A percentile compares a stretch with the other conserved stretches of the same genome.
Conservation (phyloP, 1,140 invertebrate species). For the Nomia melanderi region DNA sequence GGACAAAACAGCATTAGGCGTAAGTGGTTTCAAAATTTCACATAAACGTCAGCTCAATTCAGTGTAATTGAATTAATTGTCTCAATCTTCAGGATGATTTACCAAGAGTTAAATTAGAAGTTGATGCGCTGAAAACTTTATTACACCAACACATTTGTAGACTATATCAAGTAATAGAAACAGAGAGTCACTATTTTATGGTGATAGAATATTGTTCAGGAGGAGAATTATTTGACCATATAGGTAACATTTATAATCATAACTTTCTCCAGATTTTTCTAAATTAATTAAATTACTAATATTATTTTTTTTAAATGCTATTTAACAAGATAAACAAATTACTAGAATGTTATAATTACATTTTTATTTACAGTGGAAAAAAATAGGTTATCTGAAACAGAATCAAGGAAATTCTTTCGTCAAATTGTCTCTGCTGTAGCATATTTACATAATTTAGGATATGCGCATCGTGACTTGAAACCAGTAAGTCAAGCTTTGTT, state of each 20-base stretch:
- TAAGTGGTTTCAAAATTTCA: constrained; percentile 76
- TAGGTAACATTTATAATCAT: constrained; percentile 79
- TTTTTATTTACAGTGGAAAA: constrained; percentile 83
- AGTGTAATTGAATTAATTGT: not conserved
- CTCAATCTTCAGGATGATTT: constrained; percentile 85
- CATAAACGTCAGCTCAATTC: not conserved
- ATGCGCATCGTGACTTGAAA: constrained; percentile 91
- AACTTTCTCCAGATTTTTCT: constrained; percentile 11
- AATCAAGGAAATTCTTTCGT: constrained; percentile 88
- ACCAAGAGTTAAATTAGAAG: constrained; percentile 88
- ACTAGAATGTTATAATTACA: not conserved
- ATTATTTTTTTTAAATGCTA: too few species aligned
- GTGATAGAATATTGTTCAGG: constrained; percentile 92
- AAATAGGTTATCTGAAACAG: constrained; percentile 86
- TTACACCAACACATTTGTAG: constrained; percentile 92
- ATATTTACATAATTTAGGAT: constrained; percentile 88
- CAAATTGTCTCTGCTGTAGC: constrained; percentile 90
- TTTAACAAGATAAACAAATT: not conserved
- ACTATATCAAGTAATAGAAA: constrained; percentile 92
- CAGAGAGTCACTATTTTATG: constrained; percentile 86
- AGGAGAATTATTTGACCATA: constrained; percentile 93
- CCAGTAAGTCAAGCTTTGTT: constrained; percentile 83
- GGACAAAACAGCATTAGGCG: constrained; percentile 88
- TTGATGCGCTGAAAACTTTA: constrained; percentile 90
- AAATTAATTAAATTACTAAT: too few species aligned